Evolutionary conservation across 1,140 invertebrate species (phyloP).

Genomic region (Planococcus citri): DNA sequence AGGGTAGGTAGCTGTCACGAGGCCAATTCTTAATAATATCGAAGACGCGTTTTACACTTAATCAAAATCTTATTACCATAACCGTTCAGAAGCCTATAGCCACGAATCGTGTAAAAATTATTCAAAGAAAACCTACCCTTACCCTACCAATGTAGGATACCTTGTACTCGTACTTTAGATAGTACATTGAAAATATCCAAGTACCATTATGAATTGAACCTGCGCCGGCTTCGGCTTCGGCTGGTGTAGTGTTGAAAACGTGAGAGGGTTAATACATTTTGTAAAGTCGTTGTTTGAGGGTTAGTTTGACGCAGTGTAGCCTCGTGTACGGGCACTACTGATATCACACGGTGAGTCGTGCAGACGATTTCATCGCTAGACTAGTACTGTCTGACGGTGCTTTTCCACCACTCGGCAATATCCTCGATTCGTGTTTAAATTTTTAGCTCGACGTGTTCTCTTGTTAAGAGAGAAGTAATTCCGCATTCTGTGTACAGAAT

Average conservation of each 20-base stretch:
- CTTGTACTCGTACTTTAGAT: no score
- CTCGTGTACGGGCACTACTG: background rate
- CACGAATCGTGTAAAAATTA: no score
- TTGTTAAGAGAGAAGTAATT: background rate
- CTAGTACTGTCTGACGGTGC: background rate
- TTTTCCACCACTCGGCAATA: background rate
- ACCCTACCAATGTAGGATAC: no score
- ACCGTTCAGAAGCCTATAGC: no score
- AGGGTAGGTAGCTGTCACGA: no score
- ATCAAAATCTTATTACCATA: no score
- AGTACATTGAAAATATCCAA: background rate
- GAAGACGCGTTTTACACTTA: no score
- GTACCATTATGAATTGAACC: background rate
- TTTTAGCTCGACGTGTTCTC: background rate
- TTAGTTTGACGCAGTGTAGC: conserved; percentile 14
- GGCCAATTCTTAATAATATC: no score
- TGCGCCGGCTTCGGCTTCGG: background rate
- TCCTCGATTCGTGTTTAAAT: background rate
- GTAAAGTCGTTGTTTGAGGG: conserved; percentile 3
- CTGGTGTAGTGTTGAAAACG: no score
- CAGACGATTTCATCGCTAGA: background rate
- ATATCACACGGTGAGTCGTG: background rate
- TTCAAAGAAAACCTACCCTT: no score
- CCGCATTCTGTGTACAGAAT: background rate
- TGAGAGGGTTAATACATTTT: conserved; percentile 6